phyloP scores from a whole-genome alignment of 53 echinoderm and acorn worm species.

The Apostichopus leukothele region DNA sequence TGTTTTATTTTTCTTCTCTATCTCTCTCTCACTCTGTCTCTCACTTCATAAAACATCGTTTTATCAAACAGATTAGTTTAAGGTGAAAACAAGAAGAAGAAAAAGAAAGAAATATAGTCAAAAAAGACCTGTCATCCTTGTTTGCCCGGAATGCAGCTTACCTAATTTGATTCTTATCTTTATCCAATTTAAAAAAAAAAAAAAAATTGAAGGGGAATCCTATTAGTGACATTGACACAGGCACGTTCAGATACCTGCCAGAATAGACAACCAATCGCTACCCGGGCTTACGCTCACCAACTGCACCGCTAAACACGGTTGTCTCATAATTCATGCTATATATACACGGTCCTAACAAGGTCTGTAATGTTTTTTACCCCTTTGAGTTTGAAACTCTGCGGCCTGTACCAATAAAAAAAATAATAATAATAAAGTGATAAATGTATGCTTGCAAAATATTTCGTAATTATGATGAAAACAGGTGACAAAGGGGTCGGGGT shows the following conservation, averaged over 20 bases:
- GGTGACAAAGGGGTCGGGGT: constrained; percentile 23
- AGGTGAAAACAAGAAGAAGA: no score
- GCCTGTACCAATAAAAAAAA: not conserved
- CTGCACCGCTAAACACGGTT: constrained; percentile 12
- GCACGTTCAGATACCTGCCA: not conserved
- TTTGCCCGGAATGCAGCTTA: not conserved
- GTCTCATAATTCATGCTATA: constrained; percentile 18
- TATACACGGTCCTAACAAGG: not conserved
- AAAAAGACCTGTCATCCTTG: no score
- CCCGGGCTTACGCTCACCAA: constrained; percentile 10
- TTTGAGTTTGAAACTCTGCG: not conserved
- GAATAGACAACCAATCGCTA: not conserved
- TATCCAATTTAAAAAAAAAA: constrained; percentile 1
- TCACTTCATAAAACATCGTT: no score
- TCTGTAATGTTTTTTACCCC: not conserved
- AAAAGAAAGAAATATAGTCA: no score
- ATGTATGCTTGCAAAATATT: constrained; percentile 9
- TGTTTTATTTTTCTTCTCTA: no score
- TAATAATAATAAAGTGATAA: not conserved
- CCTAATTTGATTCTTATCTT: constrained; percentile 40
- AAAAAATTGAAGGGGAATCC: not conserved
- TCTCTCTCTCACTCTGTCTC: not conserved
- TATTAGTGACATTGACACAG: not conserved
- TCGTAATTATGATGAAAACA: constrained; percentile 11
- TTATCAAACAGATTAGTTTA: no score